Evolutionary conservation across 2,113 vertebrate species (phyloP).

Genomic region (Rhinoptilus africanus): DNA sequence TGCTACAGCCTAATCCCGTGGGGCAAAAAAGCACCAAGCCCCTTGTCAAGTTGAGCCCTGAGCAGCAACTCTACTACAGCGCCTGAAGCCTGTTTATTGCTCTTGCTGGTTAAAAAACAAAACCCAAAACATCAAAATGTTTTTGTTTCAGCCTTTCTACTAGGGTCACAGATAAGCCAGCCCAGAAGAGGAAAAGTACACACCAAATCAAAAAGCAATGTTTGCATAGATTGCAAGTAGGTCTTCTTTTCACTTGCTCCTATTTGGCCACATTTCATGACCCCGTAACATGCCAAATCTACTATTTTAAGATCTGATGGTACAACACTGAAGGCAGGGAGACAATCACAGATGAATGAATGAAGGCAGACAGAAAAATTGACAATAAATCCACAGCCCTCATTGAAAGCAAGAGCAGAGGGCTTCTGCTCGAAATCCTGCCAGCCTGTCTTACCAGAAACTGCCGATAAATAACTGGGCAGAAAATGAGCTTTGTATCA

Average conservation of each 20-base stretch:
- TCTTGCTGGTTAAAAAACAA: neutral
- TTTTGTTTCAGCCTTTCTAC: neutral
- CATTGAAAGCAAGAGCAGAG: neutral
- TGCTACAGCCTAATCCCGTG: neutral
- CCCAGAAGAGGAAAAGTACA: neutral
- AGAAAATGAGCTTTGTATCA: neutral
- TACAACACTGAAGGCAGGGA: neutral
- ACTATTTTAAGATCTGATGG: neutral
- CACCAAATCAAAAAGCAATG: neutral
- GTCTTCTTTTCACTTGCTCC: neutral
- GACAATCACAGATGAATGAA: neutral
- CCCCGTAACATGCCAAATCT: neutral
- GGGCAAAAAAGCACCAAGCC: neutral
- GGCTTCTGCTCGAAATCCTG: neutral
- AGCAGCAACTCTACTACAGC: neutral
- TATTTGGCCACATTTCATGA: neutral
- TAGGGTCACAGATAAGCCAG: neutral
- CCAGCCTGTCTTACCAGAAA: neutral
- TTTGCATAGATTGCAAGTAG: neutral
- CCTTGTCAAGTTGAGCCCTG: neutral
- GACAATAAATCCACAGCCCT: neutral
- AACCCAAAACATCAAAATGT: neutral
- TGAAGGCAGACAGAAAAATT: neutral
- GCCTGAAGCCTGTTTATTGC: neutral
- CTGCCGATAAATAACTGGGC: neutral